These are phyloP conservation scores for Pemphigus obesinymphae DNA, from an alignment of 1,140 invertebrate species.

Conservation along the genomic window DNA sequence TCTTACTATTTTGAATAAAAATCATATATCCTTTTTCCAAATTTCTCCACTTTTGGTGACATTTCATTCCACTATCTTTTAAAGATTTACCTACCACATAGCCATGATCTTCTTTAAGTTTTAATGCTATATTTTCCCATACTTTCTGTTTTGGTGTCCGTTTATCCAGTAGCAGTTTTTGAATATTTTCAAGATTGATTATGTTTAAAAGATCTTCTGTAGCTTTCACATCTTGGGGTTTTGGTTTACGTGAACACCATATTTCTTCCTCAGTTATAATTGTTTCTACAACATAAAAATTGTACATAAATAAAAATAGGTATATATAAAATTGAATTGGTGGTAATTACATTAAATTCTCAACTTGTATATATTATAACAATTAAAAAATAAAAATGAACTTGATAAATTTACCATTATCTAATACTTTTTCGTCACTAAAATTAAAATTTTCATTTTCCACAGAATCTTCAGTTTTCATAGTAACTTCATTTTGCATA, in stretches of 20 bases:
- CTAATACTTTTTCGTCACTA: no score
- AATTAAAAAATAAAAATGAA: no score
- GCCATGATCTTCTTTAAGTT: neutral
- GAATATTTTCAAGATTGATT: neutral
- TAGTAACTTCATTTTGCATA: no score
- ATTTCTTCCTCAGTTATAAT: neutral
- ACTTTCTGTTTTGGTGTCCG: neutral
- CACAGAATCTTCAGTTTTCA: no score
- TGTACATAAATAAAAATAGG: no score
- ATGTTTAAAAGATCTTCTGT: neutral
- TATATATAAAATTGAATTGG: no score
- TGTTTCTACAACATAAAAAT: neutral
- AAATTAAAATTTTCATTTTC: no score
- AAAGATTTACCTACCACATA: slow-evolving; percentile 4
- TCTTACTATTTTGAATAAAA: neutral
- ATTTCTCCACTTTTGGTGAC: neutral
- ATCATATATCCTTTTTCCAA: neutral
- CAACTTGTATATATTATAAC: no score
- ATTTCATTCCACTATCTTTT: neutral
- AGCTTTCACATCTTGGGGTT: neutral
- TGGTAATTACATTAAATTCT: no score
- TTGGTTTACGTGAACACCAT: neutral
- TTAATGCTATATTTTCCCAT: neutral
- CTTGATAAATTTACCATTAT: no score
- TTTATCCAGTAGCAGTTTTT: neutral